A percentile compares a stretch with the other conserved stretches of the same genome.
phyloP scores from a whole-genome alignment of 2,797 vertebrate species.

The Setipinna tenuifilis region DNA sequence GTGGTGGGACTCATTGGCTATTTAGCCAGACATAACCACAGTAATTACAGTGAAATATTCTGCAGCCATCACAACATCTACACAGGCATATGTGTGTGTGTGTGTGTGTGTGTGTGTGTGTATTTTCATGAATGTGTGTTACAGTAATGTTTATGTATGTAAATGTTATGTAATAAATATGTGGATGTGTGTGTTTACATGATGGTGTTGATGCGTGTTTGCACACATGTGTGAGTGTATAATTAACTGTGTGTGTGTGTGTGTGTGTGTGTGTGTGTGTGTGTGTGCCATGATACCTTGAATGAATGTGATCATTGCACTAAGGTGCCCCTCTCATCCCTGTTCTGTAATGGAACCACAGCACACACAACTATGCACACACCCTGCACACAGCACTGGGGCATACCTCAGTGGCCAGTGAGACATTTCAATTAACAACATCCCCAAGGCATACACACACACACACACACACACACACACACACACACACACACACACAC shows the following conservation, averaged over 20 bases:
- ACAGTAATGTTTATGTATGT: neutral
- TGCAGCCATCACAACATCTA: constrained; percentile 37
- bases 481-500: neutral
- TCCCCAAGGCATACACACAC: constrained; percentile 3
- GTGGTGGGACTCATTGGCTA: constrained; percentile 44
- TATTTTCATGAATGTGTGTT: no score
- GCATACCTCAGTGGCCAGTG: constrained; percentile 14
- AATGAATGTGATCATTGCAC: no score
- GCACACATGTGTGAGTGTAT: neutral
- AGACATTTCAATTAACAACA: constrained; percentile 42
- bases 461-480: neutral
- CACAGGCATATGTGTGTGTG: no score
- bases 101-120: neutral
- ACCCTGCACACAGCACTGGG: neutral
- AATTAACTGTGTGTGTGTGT: constrained; percentile 19
- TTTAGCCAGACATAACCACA: constrained; percentile 52
- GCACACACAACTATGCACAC: neutral
- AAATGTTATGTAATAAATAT: neutral
- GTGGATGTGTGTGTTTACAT: constrained; percentile 24
- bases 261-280: constrained; percentile 14
- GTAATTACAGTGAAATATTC: constrained; percentile 56
- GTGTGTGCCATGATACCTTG: constrained; percentile 33
- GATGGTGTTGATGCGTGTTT: constrained; percentile 9
- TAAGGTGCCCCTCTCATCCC: constrained; percentile 30
- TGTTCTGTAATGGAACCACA: neutral